These are phyloP conservation scores for Polypterus senegalus DNA, from an alignment of 2,113 vertebrate species.

Conservation along the genomic window DNA sequence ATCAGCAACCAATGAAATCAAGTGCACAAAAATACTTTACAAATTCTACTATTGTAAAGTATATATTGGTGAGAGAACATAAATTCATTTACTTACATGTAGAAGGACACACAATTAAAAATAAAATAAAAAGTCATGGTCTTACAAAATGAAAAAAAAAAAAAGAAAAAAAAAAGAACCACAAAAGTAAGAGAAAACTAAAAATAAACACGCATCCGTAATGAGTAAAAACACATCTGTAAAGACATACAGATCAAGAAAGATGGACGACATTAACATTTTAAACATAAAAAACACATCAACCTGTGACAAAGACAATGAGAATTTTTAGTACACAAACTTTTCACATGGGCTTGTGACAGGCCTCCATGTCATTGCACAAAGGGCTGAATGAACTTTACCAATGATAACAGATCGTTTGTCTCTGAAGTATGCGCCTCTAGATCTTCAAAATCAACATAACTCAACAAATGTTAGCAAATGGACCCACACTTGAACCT, in stretches of 20 bases:
- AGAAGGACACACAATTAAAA: constrained; percentile 32
- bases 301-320: constrained; percentile 25
- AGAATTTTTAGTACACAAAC: constrained; percentile 20
- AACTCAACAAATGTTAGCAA: too few relatives aligned
- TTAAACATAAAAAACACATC: constrained; percentile 25
- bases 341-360: constrained; percentile 27
- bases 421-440: constrained; percentile 19
- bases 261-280: constrained; percentile 24
- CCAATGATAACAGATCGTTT: constrained; percentile 23
- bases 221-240: constrained; percentile 22
- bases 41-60: constrained; percentile 60
- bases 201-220: constrained; percentile 24
- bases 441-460: not conserved
- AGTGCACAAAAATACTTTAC: constrained; percentile 72
- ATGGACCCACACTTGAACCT: too few relatives aligned
- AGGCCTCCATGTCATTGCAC: constrained; percentile 33
- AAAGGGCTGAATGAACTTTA: constrained; percentile 55
- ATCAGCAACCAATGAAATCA: constrained; percentile 47
- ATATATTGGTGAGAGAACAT: constrained; percentile 56
- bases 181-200: constrained; percentile 10
- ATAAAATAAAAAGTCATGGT: constrained; percentile 29
- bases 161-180: constrained; percentile 9
- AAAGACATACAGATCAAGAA: constrained; percentile 23
- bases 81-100: constrained; percentile 40
- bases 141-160: constrained; percentile 29